phyloP scores from a whole-genome alignment of 2,113 vertebrate species.

The Neolamprologus falcicula region DNA sequence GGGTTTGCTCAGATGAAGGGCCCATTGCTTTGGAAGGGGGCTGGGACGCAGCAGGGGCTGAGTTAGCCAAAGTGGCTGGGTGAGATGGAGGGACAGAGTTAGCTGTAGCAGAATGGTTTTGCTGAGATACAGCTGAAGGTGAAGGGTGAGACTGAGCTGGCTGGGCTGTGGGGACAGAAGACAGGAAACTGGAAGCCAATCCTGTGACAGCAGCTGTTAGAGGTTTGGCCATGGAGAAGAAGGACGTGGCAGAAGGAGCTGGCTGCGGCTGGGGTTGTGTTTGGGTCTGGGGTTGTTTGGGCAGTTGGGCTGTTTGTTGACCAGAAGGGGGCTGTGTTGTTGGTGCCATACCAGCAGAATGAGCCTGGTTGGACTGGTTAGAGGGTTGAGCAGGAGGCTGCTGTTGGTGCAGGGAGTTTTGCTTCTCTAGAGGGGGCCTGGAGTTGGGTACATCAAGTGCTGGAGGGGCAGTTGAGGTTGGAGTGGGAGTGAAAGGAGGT shows the following conservation, averaged over 20 bases:
- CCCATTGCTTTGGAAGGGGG: background rate
- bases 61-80: slow-evolving; percentile 36
- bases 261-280: slow-evolving; percentile 46
- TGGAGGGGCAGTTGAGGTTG: slow-evolving; percentile 46
- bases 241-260: slow-evolving; percentile 59
- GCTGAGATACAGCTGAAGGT: slow-evolving; percentile 15
- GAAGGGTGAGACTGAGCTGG: slow-evolving; percentile 55
- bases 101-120: slow-evolving; percentile 19
- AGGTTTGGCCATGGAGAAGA: slow-evolving; percentile 75
- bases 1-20: slow-evolving; percentile 23
- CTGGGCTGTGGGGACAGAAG: slow-evolving; percentile 49
- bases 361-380: slow-evolving; percentile 45
- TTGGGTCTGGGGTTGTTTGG: slow-evolving; percentile 40
- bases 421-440: slow-evolving; percentile 74
- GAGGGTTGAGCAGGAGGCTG: slow-evolving; percentile 39
- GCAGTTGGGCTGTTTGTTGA: slow-evolving; percentile 35
- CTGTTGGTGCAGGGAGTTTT: slow-evolving; percentile 68
- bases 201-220: slow-evolving; percentile 67
- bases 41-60: slow-evolving; percentile 5
- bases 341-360: slow-evolving; percentile 13
- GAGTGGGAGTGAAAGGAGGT: slow-evolving; percentile 68
- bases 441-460: slow-evolving; percentile 25
- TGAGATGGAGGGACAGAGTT: slow-evolving; percentile 37
- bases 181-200: slow-evolving; percentile 62
- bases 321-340: slow-evolving; percentile 14